Conservation (phyloP, 23 tunicate species). For the Corella eumyota region DNA sequence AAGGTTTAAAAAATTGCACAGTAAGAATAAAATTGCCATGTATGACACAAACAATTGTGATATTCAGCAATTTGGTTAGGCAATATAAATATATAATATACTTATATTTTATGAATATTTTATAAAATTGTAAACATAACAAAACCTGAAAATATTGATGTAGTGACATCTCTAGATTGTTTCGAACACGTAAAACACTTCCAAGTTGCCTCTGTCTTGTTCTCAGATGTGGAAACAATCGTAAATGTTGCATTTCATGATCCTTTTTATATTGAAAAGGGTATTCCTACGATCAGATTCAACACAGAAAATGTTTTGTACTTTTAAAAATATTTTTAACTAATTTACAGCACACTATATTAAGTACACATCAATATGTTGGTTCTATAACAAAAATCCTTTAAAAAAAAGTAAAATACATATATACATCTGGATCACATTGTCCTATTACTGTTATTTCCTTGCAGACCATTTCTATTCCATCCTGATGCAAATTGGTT, state of each 20-base stretch:
- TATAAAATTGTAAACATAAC: no score
- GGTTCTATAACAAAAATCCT: background rate
- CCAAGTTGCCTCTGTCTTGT: background rate
- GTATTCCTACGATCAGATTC: background rate
- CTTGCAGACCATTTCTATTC: background rate
- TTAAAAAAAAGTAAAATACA: background rate
- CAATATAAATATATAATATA: no score
- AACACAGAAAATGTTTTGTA: background rate
- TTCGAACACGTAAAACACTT: background rate
- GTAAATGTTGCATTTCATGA: conserved; percentile 1
- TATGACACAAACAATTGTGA: no score
- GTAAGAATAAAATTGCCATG: no score
- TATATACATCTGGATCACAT: background rate
- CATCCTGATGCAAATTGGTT: background rate
- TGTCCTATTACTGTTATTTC: background rate
- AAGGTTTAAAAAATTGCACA: no score
- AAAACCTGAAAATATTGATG: conserved; percentile 1
- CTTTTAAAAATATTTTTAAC: background rate
- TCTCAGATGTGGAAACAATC: background rate
- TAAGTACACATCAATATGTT: background rate
- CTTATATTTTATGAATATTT: no score
- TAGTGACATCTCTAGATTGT: background rate
- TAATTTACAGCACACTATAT: background rate
- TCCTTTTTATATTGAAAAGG: background rate
- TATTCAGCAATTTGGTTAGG: no score